Evolutionary conservation across 2,888 invertebrate species (phyloP).

Genomic region (Endotricha flammealis): DNA sequence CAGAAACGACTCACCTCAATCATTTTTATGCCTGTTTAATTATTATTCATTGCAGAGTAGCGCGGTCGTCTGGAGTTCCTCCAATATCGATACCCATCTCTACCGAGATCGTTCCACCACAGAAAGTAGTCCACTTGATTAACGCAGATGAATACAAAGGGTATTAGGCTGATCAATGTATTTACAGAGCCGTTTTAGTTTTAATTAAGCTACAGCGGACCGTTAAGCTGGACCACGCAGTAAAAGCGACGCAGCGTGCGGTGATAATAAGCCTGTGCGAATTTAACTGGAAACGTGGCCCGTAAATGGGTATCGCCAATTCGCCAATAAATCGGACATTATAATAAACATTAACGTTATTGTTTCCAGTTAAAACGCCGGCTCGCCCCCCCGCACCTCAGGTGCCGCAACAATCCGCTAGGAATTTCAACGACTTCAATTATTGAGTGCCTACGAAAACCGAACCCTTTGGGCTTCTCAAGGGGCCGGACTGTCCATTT

Average conservation of each 20-base stretch:
- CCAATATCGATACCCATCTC: constrained; percentile 39
- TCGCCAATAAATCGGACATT: constrained; percentile 72
- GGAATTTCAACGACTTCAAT: constrained; percentile 76
- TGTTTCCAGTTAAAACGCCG: constrained; percentile 60
- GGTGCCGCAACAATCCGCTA: constrained; percentile 66
- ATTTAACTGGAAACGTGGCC: constrained; percentile 51
- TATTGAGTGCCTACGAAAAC: constrained; percentile 72
- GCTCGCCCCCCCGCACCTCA: constrained; percentile 33
- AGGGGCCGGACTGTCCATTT: constrained; percentile 72
- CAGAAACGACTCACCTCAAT: constrained; percentile 49
- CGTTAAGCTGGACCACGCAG: constrained; percentile 56
- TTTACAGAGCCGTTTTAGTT: constrained; percentile 66
- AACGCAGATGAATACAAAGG: constrained; percentile 39
- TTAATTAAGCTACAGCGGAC: constrained; percentile 62
- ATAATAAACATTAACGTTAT: constrained; percentile 75
- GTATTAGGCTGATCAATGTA: constrained; percentile 53
- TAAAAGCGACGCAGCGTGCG: constrained; percentile 51
- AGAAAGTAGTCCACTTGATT: constrained; percentile 41
- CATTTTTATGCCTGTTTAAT: constrained; percentile 57
- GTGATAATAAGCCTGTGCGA: constrained; percentile 58
- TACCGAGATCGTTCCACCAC: constrained; percentile 36
- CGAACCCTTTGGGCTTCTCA: constrained; percentile 68
- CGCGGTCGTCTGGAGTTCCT: constrained; percentile 32
- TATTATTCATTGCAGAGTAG: constrained; percentile 49
- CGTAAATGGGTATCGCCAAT: constrained; percentile 71